These are phyloP conservation scores for Labeo catla DNA, from an alignment of 2,113 vertebrate genomes.

Conservation along the genomic window DNA sequence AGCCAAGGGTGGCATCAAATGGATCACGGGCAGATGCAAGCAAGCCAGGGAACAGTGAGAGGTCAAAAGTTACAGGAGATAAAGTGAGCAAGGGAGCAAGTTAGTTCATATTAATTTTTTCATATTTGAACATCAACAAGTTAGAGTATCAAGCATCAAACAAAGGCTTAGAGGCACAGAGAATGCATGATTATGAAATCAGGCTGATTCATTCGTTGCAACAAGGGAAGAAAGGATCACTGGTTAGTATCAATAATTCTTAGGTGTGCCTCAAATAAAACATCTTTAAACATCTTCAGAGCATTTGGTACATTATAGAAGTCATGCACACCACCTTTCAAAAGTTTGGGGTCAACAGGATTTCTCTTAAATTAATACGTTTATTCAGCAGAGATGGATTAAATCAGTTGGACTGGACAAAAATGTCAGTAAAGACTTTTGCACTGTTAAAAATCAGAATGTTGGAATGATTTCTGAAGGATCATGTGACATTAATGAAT, in stretches of 20 bases:
- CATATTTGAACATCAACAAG: slow-evolving; percentile 28
- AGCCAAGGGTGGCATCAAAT: slow-evolving; percentile 84
- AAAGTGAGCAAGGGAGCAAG: slow-evolving; percentile 58
- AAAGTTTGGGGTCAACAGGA: not conserved
- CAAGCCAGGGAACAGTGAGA: slow-evolving; percentile 77
- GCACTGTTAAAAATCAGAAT: not conserved
- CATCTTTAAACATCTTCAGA: not conserved
- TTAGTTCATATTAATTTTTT: slow-evolving; percentile 54
- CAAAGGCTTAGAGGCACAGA: slow-evolving; percentile 1
- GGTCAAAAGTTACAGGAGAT: slow-evolving; percentile 73
- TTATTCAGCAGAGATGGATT: not conserved
- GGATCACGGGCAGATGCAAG: slow-evolving; percentile 75
- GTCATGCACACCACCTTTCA: not conserved
- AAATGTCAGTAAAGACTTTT: not conserved
- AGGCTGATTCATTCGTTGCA: not conserved
- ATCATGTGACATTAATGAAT: not conserved
- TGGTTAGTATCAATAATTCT: not conserved
- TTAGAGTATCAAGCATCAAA: slow-evolving; percentile 24
- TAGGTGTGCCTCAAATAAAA: not conserved
- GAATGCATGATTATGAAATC: not conserved
- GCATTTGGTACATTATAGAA: not conserved
- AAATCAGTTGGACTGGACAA: not conserved
- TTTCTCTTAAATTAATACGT: not conserved
- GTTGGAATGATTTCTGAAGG: not conserved
- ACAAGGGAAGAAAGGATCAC: not conserved